A percentile compares a stretch with the other conserved stretches of the same genome.
Conservation (phyloP, 2,797 vertebrate genomes). For the Myiothlypis coronata region DNA sequence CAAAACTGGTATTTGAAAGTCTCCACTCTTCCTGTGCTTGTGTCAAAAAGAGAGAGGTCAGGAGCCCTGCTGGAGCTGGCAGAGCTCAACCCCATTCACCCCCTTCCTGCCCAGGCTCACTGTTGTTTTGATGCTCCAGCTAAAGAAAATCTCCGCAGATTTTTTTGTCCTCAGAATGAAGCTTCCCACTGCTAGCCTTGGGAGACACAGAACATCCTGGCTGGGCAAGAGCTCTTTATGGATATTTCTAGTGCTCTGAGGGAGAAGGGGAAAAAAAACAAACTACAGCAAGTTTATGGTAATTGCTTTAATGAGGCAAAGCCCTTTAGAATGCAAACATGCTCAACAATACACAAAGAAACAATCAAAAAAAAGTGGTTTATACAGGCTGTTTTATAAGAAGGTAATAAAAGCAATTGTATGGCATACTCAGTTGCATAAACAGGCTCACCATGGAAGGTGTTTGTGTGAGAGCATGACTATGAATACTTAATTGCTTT, state of each 20-base stretch:
- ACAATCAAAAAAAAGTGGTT: constrained; percentile 71
- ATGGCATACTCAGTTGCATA: constrained; percentile 45
- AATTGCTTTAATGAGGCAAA: constrained; percentile 78
- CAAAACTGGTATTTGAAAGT: background rate
- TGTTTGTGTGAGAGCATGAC: constrained; percentile 44
- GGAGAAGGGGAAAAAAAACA: constrained; percentile 17
- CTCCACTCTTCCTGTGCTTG: background rate
- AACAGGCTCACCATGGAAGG: constrained; percentile 66
- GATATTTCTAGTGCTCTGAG: constrained; percentile 60
- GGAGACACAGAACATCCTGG: constrained; percentile 23
- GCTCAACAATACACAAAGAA: constrained; percentile 73
- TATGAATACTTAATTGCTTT: constrained; percentile 64
- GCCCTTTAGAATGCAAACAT: constrained; percentile 74
- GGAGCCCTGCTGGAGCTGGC: background rate
- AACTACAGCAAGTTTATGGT: constrained; percentile 60
- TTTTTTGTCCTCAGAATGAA: background rate
- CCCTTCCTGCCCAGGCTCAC: background rate
- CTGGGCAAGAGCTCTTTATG: constrained; percentile 56
- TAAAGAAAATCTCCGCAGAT: background rate
- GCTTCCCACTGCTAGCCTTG: constrained; percentile 43
- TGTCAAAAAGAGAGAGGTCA: background rate
- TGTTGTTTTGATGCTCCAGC: constrained; percentile 15
- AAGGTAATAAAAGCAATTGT: constrained; percentile 74
- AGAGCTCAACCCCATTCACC: background rate
- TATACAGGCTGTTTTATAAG: constrained; percentile 70